Evolutionary conservation across 2,113 vertebrate species (phyloP).

Genomic region (Micronycteris hirsuta): DNA sequence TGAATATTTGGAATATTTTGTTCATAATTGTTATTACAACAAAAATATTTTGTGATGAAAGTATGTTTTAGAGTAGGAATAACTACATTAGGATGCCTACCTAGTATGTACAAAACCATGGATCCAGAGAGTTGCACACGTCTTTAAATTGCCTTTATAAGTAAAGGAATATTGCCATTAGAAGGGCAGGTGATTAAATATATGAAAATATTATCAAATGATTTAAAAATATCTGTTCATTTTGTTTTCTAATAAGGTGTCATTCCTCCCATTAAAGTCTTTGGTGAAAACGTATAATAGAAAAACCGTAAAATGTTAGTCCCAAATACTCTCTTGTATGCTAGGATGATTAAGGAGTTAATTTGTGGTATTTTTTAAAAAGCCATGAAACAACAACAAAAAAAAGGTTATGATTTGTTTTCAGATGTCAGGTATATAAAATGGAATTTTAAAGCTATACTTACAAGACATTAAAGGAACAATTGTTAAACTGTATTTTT

Average conservation of each 20-base stretch:
- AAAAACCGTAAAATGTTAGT: slow-evolving; percentile 32
- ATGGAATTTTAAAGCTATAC: slow-evolving; percentile 66
- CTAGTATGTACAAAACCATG: neutral
- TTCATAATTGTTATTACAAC: neutral
- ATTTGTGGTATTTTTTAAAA: slow-evolving; percentile 67
- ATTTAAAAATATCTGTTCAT: neutral
- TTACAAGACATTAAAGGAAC: slow-evolving; percentile 75
- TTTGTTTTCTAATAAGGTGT: slow-evolving; percentile 33
- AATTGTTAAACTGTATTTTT: slow-evolving; percentile 58
- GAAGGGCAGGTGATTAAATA: slow-evolving; percentile 23
- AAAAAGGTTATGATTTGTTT: slow-evolving; percentile 44
- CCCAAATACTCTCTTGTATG: slow-evolving; percentile 30
- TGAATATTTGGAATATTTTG: neutral
- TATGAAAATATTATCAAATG: neutral
- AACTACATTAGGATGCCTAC: neutral
- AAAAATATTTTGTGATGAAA: neutral
- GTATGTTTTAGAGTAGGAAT: neutral
- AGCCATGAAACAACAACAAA: slow-evolving; percentile 42
- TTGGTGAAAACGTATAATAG: slow-evolving; percentile 41
- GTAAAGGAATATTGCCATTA: neutral
- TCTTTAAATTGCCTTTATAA: neutral
- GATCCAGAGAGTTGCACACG: slow-evolving; percentile 20
- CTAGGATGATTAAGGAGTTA: slow-evolving; percentile 58
- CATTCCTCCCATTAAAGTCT: slow-evolving; percentile 25
- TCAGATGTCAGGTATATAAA: slow-evolving; percentile 64